Conservation (phyloP, 2,113 vertebrate genomes). For the Mirza zaza region DNA sequence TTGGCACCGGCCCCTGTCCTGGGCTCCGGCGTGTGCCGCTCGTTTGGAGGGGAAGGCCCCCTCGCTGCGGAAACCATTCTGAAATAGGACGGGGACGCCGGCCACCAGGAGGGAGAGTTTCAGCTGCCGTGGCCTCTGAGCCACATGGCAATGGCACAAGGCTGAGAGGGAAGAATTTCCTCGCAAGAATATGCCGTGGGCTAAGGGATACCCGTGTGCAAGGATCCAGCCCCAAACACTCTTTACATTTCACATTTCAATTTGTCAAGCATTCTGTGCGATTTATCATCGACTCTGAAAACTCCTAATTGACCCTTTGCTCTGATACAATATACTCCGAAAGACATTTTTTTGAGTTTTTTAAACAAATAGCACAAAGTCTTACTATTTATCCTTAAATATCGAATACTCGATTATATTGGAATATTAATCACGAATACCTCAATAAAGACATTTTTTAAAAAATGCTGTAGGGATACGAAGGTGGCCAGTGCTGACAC, state of each 20-base stretch:
- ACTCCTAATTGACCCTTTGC: background rate
- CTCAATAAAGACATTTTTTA: background rate
- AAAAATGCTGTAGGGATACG: background rate
- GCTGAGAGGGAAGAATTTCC: background rate
- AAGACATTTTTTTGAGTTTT: conserved; percentile 41
- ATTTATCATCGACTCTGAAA: conserved; percentile 33
- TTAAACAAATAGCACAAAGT: background rate
- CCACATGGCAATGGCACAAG: background rate
- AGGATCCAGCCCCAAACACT: background rate
- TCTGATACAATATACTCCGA: background rate
- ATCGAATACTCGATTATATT: background rate
- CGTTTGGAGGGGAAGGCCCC: background rate
- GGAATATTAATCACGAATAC: background rate
- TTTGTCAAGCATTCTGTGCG: background rate
- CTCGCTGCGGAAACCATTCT: background rate
- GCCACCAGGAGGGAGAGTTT: background rate
- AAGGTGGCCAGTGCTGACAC: rapidly evolving
- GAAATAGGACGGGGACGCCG: background rate
- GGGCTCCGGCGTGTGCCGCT: background rate
- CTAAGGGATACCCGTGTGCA: background rate
- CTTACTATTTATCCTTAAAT: background rate
- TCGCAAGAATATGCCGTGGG: background rate
- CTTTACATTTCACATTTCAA: background rate
- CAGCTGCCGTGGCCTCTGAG: background rate
- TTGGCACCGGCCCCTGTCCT: rapidly evolving